Percentiles rank a stretch among this genome's conserved stretches.
Evolutionary conservation across 1,140 invertebrate species (phyloP).

Genomic region (Drosophila pachea): DNA sequence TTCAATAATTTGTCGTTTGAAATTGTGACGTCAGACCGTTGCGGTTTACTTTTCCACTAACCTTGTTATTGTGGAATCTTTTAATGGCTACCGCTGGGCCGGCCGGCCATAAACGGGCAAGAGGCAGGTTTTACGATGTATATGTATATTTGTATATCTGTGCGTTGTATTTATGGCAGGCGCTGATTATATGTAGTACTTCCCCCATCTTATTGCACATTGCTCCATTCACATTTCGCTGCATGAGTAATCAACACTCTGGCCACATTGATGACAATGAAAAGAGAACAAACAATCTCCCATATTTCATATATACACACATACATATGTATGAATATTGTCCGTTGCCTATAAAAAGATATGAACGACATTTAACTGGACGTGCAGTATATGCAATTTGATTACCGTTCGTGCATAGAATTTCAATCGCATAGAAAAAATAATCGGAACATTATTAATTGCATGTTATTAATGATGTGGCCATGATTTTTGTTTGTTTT

Average conservation of each 20-base stretch:
- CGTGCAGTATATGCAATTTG: slow-evolving; percentile 9
- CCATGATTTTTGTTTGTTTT: slow-evolving; percentile 31
- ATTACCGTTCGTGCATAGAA: slow-evolving; percentile 30
- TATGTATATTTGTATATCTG: neutral
- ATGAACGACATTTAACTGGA: neutral
- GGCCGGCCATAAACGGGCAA: slow-evolving; percentile 57
- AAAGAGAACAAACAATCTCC: slow-evolving; percentile 16
- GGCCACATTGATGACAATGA: slow-evolving; percentile 55
- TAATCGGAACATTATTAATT: slow-evolving; percentile 17
- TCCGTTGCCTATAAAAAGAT: slow-evolving; percentile 1
- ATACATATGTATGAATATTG: slow-evolving; percentile 10
- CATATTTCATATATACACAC: slow-evolving; percentile 44
- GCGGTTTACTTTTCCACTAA: neutral
- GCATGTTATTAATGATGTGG: slow-evolving; percentile 54
- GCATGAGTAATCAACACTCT: slow-evolving; percentile 55
- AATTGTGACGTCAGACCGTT: neutral
- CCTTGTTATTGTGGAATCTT: slow-evolving; percentile 12
- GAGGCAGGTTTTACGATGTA: slow-evolving; percentile 26
- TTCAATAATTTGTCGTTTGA: neutral
- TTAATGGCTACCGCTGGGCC: slow-evolving; percentile 2
- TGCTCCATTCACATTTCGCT: slow-evolving; percentile 24
- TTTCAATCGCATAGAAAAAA: slow-evolving; percentile 48
- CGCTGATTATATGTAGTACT: slow-evolving; percentile 14
- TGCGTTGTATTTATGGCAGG: neutral
- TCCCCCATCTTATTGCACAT: slow-evolving; percentile 29